phyloP scores from a whole-genome alignment of 2,888 invertebrate genomes.

The Hedychridium roseum region DNA sequence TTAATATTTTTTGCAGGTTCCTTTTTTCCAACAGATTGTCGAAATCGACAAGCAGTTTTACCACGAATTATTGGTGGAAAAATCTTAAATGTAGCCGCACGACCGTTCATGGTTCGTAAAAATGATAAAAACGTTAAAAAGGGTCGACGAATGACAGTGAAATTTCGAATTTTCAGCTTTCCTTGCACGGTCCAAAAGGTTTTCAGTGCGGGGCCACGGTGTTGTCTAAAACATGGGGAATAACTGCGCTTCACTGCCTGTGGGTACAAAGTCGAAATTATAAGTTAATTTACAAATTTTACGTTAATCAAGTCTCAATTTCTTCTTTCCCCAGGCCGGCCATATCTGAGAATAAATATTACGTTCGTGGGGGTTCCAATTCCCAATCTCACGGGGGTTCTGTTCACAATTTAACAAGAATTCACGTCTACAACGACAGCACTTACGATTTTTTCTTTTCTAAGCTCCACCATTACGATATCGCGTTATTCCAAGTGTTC shows the following conservation, averaged over 20 bases:
- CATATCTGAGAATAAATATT: conserved; percentile 15
- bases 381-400: conserved; percentile 23
- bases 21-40: no score
- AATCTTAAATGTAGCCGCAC: conserved; percentile 18
- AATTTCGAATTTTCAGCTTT: conserved; percentile 28
- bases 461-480: conserved; percentile 26
- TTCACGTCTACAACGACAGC: conserved; percentile 24
- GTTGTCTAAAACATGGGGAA: conserved; percentile 33
- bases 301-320: conserved; percentile 6
- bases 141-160: neutral
- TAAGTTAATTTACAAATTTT: neutral
- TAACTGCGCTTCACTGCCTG: conserved; percentile 47
- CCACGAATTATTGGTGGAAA: conserved; percentile 35
- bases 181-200: conserved; percentile 22
- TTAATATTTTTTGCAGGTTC: no score
- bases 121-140: neutral
- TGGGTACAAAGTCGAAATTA: conserved; percentile 18
- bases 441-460: conserved; percentile 6
- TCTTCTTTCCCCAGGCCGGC: no score
- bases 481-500: conserved; percentile 35
- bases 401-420: conserved; percentile 25
- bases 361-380: conserved; percentile 41
- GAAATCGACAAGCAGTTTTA: no score
- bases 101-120: conserved; percentile 33
- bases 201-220: conserved; percentile 41